Evolutionary conservation across 53 echinoderm and acorn worm genomes (phyloP).

Genomic region (Holothuria scabra): DNA sequence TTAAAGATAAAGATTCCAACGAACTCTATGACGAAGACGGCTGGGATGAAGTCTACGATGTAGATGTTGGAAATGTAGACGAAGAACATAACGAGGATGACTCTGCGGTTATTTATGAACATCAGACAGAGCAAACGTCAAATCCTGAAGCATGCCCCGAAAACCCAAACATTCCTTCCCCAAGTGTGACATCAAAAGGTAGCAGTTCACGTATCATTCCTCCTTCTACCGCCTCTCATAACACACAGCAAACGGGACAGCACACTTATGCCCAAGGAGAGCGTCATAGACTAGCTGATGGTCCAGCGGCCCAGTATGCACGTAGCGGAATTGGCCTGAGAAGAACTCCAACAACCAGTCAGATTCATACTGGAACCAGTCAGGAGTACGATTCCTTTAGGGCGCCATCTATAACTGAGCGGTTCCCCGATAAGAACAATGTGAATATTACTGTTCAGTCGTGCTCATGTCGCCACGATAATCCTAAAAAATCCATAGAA

Average conservation of each 20-base stretch:
- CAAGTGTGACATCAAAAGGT: too few relatives aligned
- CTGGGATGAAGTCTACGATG: constrained; percentile 30
- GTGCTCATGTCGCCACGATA: constrained; percentile 1
- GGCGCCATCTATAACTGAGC: neutral
- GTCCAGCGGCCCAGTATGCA: neutral
- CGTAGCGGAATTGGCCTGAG: neutral
- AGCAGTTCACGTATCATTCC: neutral
- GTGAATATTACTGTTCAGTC: constrained; percentile 49
- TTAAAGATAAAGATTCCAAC: too few relatives aligned
- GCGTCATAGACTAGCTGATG: neutral
- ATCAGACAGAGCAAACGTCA: neutral
- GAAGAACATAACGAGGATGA: neutral
- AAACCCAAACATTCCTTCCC: neutral
- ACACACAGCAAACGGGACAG: neutral
- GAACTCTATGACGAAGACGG: constrained; percentile 24
- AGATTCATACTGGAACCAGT: neutral
- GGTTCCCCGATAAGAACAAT: constrained; percentile 34
- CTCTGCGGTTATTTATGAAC: neutral
- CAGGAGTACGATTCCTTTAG: neutral
- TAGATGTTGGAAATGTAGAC: constrained; percentile 21
- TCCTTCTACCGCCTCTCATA: neutral
- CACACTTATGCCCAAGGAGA: neutral
- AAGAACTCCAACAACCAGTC: neutral
- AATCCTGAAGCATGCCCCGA: neutral
- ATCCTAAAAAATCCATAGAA: neutral